Evolutionary conservation across 1,140 invertebrate species (phyloP).

Genomic region (Bombus cullumanus): DNA sequence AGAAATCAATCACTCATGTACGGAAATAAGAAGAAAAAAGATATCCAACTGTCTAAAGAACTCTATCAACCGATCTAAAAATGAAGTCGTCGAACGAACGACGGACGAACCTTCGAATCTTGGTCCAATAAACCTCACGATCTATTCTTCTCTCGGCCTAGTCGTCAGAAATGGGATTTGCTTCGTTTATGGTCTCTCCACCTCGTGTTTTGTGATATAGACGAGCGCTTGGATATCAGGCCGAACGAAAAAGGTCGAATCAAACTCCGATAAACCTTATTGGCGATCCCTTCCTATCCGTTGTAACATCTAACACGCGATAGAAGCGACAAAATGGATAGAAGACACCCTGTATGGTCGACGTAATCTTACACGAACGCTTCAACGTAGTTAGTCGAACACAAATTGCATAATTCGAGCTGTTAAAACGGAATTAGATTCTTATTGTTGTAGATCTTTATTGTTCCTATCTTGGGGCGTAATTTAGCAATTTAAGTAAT

Average conservation of each 20-base stretch:
- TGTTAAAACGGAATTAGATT: constrained; percentile 6
- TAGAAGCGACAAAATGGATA: not conserved
- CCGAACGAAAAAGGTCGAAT: not conserved
- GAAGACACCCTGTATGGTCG: too few relatives aligned
- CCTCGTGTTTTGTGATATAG: not conserved
- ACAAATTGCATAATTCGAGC: not conserved
- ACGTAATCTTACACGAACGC: not conserved
- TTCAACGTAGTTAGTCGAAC: too few relatives aligned
- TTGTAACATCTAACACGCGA: not conserved
- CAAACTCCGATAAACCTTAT: not conserved
- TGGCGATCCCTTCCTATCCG: not conserved
- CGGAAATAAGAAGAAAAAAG: not conserved
- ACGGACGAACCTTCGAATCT: not conserved
- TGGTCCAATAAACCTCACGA: not conserved
- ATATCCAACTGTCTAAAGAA: not conserved
- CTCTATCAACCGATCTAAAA: not conserved
- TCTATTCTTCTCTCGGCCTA: not conserved
- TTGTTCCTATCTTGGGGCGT: not conserved
- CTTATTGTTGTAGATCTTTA: not conserved
- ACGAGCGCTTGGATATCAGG: not conserved
- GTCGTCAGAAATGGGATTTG: not conserved
- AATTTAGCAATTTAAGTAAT: constrained; percentile 15
- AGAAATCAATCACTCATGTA: not conserved
- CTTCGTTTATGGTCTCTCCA: not conserved
- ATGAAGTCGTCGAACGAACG: too few relatives aligned